Base-by-base conservation (phyloP, 2,113 vertebrate genomes). In the Cryptotis parvus region DNA sequence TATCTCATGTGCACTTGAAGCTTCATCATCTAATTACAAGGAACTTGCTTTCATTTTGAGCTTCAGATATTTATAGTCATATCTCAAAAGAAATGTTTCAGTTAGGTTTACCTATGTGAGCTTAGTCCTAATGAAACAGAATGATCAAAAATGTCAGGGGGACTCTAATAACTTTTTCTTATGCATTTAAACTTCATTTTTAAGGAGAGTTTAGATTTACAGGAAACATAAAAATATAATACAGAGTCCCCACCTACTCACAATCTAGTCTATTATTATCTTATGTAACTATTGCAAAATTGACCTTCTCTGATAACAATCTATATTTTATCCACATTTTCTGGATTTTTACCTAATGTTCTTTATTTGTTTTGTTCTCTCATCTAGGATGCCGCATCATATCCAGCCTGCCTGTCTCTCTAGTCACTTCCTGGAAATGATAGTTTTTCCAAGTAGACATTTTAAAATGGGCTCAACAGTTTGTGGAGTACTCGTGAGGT, bases 141-240 rank as follows among this genome's bases (percentile, higher is more conserved):
- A 58, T 10, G 16, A 18, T 58, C 55, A 58, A 7, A 58, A 58
- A 58, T 18, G 55, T 18, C 22, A 58, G 55, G 55, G 7, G 20
- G 18, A 58, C 18, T 58, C 55, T 58, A 58, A 58, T 58, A 18
- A 58, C 77, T 43, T 49, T 49, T 49, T 10, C 14, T 12, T 84
- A 39, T 7, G 45, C 24, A 68, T 10, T 3, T 72, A 72, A 90
- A 35, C 20, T 78, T 91, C 58, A 52, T 69, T n/a, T 66, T 90
- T 52, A 70, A 84, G 12, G 80, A 70, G 3, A 24, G 22, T 65
- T 84, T 76, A 89, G 22, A 85, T 72, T 93, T 79, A 83, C n/a
- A 73, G 5, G 61, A 49, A 92, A 63, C 8, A 41, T 72, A 9
- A 12, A 37, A 84, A 65, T 39, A 58, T 11, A 81, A 1, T 66